Percentiles rank a stretch among this genome's conserved stretches.
Conservation (phyloP, 2,797 vertebrate genomes). For the Alauda arvensis region DNA sequence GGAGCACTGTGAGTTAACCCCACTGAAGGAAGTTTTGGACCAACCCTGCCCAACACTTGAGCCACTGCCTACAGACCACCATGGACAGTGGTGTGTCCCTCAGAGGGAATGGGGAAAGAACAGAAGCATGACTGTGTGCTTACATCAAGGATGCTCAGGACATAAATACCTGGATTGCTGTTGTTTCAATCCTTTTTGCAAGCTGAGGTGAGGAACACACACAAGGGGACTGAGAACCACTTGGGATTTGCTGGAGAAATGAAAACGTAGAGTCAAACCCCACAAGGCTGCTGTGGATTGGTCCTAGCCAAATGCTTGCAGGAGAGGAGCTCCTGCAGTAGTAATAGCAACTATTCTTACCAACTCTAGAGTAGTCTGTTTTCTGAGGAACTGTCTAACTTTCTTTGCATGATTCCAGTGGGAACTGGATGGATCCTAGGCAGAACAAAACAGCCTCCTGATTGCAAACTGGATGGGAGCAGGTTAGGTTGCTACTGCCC, state of each 20-base stretch:
- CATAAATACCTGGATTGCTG: not conserved
- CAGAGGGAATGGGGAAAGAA: not conserved
- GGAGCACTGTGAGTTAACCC: not conserved
- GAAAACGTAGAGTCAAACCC: not conserved
- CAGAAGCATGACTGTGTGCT: not conserved
- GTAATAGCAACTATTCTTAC: not conserved
- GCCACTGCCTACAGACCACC: not conserved
- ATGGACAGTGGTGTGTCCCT: no score
- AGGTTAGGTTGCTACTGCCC: not conserved
- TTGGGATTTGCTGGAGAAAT: not conserved
- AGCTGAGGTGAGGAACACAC: not conserved
- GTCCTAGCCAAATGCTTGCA: not conserved
- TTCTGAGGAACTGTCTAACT: not conserved
- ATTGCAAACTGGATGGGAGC: accelerated
- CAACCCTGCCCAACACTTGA: not conserved
- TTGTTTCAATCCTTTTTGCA: not conserved
- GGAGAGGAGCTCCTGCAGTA: not conserved
- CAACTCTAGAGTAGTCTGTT: accelerated
- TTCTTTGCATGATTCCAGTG: not conserved
- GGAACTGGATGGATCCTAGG: not conserved
- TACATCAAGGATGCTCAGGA: not conserved
- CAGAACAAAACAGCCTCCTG: not conserved
- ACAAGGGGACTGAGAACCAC: not conserved
- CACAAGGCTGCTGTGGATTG: accelerated
- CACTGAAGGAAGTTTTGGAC: not conserved